A percentile compares a stretch with the other conserved stretches of the same genome.
Evolutionary conservation across 2,888 invertebrate genomes (phyloP).

Genomic region (Caenorhabditis drosophilae): DNA sequence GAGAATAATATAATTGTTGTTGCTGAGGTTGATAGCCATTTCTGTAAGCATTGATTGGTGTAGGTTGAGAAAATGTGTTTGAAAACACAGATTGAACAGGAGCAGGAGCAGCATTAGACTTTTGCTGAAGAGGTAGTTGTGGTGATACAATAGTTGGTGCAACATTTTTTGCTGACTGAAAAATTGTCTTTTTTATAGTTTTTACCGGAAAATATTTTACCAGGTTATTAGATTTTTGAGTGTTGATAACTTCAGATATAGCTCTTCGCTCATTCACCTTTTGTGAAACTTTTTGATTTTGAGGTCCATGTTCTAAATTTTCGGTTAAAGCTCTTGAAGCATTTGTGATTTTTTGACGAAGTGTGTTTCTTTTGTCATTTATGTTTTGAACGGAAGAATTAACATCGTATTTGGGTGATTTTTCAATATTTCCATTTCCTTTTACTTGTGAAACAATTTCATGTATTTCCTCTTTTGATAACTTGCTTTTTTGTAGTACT

Average conservation of each 20-base stretch:
- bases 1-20: constrained; percentile 1
- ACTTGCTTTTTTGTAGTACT: constrained; percentile 55
- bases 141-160: no score
- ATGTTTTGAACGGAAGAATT: constrained; percentile 48
- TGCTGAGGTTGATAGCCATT: neutral
- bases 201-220: constrained; percentile 4
- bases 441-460: constrained; percentile 50
- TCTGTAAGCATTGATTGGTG: no score
- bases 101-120: no score
- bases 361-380: constrained; percentile 33
- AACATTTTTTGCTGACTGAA: no score
- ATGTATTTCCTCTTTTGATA: constrained; percentile 54
- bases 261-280: constrained; percentile 6
- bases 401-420: constrained; percentile 47
- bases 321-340: constrained; percentile 31
- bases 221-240: neutral
- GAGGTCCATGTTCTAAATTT: constrained; percentile 23
- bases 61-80: no score
- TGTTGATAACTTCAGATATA: neutral
- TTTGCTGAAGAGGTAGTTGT: no score
- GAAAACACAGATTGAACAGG: no score
- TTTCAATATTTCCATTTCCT: constrained; percentile 36
- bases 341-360: constrained; percentile 34
- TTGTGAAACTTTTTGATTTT: neutral
- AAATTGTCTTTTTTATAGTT: no score